These are phyloP conservation scores for Isotomurus palustris DNA, from an alignment of 2,888 invertebrate species.

Conservation along the genomic window DNA sequence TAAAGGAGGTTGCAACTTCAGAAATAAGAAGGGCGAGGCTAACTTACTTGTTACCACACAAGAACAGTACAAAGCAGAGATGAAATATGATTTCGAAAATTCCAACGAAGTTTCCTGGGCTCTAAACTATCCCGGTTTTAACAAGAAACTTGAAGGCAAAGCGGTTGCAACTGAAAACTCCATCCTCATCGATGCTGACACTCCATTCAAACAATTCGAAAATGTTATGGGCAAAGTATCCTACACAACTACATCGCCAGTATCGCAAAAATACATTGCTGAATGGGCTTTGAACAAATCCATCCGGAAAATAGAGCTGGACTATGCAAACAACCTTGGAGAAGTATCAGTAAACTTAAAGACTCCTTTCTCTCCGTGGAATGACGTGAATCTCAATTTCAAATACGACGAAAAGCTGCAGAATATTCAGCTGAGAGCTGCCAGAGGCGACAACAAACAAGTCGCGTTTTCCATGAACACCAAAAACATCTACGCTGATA, in stretches of 20 bases:
- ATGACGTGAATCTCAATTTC: constrained; percentile 26
- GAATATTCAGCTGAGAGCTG: constrained; percentile 17
- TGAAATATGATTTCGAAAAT: constrained; percentile 38
- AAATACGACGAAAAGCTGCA: constrained; percentile 19
- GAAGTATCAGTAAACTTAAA: background rate
- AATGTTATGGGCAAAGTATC: constrained; percentile 23
- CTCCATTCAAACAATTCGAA: constrained; percentile 37
- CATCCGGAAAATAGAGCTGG: too few relatives aligned
- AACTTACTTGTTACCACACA: too few relatives aligned
- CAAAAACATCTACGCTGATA: too few relatives aligned
- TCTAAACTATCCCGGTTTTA: constrained; percentile 22
- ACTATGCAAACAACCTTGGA: too few relatives aligned
- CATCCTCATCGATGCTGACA: constrained; percentile 27
- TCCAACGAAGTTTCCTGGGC: constrained; percentile 28
- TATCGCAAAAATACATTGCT: too few relatives aligned
- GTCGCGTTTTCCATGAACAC: constrained; percentile 8
- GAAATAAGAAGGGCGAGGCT: too few relatives aligned
- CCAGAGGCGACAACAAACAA: constrained; percentile 34
- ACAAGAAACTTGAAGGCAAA: constrained; percentile 34
- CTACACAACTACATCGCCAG: constrained; percentile 18
- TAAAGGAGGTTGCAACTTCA: too few relatives aligned
- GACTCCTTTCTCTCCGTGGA: constrained; percentile 43
- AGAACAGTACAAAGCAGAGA: constrained; percentile 27
- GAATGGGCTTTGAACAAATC: too few relatives aligned
- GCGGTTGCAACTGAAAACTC: constrained; percentile 18